A percentile compares a stretch with the other conserved stretches of the same genome.
These are phyloP conservation scores for Circaetus cinerascens DNA, from an alignment of 2,113 vertebrate species.

Conservation along the genomic window DNA sequence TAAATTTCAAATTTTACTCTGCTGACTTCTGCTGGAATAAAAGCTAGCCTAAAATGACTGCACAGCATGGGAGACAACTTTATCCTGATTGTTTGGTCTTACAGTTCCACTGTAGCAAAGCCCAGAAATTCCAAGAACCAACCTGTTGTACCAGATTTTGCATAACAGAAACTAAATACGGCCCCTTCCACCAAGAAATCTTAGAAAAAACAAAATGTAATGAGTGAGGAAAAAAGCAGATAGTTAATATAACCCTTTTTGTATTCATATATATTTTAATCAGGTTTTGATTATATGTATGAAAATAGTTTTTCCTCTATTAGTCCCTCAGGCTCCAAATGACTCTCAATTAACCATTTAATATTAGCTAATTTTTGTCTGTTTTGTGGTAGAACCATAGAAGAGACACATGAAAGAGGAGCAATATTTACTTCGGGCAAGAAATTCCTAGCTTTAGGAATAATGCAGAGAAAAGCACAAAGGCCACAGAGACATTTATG, in stretches of 20 bases:
- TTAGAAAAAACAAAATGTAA: background rate
- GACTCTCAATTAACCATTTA: slow-evolving; percentile 16
- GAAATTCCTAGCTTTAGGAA: slow-evolving; percentile 31
- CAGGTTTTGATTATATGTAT: slow-evolving; percentile 9
- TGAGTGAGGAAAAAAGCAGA: background rate
- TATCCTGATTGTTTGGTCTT: background rate
- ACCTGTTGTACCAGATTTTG: background rate
- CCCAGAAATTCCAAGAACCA: background rate
- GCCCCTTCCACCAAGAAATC: background rate
- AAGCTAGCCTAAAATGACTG: background rate
- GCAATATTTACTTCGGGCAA: slow-evolving; percentile 8
- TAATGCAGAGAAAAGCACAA: background rate
- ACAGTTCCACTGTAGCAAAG: background rate
- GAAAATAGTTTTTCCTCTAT: background rate
- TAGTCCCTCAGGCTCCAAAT: slow-evolving; percentile 16
- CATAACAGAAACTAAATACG: background rate
- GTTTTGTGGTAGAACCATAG: slow-evolving; percentile 38
- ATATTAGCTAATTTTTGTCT: slow-evolving; percentile 50
- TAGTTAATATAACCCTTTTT: background rate
- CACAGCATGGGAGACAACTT: background rate
- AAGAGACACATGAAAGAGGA: slow-evolving; percentile 40
- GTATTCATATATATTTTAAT: background rate
- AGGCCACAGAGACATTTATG: background rate
- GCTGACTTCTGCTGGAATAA: background rate
- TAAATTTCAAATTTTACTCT: background rate